Conservation (phyloP, 2,888 invertebrate genomes). For the Conchocele bisecta region DNA sequence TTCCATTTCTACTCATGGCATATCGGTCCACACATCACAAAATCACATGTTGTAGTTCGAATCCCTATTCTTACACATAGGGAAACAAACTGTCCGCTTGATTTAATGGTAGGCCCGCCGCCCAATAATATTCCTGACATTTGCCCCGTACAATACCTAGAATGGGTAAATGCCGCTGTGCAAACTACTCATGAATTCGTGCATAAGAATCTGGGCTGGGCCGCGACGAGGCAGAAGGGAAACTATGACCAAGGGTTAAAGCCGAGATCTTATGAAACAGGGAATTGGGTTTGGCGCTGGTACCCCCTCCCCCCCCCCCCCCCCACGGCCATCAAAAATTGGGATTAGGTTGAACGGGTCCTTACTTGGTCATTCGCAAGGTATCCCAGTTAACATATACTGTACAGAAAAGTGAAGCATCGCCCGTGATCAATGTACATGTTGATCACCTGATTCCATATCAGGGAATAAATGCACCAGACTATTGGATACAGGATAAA, state of each 20-base stretch:
- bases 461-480: too few species aligned
- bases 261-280: conserved; percentile 18
- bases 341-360: conserved; percentile 43
- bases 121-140: not conserved
- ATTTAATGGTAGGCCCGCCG: conserved; percentile 44
- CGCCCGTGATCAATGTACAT: conserved; percentile 16
- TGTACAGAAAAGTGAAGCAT: conserved; percentile 23
- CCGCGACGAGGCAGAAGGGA: conserved; percentile 42
- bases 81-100: conserved; percentile 50
- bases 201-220: conserved; percentile 32
- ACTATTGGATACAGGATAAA: too few species aligned
- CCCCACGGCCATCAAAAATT: conserved; percentile 35
- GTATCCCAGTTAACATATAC: conserved; percentile 27
- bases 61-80: conserved; percentile 45
- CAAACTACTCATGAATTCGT: conserved; percentile 26
- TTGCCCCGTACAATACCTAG: conserved; percentile 33
- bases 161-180: conserved; percentile 35
- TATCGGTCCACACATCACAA: conserved; percentile 48
- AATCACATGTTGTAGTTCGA: conserved; percentile 41
- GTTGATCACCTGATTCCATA: conserved; percentile 49
- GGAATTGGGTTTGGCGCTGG: conserved; percentile 43
- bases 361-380: conserved; percentile 27
- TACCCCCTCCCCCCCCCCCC: too few species aligned
- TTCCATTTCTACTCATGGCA: conserved; percentile 46
- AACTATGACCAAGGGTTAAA: conserved; percentile 36